phyloP scores from a whole-genome alignment of 1,140 invertebrate genomes.

The Lamellibrachia luymesi region DNA sequence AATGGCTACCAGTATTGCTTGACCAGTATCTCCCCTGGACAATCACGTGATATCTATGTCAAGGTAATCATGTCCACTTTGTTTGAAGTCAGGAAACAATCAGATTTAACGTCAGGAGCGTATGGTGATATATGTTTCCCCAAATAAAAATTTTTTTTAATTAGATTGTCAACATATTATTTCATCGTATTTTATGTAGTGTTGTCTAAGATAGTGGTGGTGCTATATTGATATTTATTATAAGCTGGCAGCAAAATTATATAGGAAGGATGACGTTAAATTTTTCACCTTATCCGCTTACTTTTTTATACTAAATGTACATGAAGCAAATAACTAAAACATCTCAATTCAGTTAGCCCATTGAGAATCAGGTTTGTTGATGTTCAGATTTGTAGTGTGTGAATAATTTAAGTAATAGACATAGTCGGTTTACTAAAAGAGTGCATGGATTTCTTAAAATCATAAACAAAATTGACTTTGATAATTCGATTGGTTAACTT shows the following conservation, averaged over 20 bases:
- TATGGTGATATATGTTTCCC: background rate
- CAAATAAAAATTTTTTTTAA: background rate
- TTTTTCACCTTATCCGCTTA: too few relatives aligned
- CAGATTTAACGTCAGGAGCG: background rate
- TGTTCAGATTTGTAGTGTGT: too few relatives aligned
- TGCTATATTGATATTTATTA: background rate
- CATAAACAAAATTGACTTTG: background rate
- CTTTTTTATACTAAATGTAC: too few relatives aligned
- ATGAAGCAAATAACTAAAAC: too few relatives aligned
- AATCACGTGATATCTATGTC: conserved; percentile 52
- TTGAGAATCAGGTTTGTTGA: too few relatives aligned
- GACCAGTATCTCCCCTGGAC: conserved; percentile 49
- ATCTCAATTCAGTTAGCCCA: too few relatives aligned
- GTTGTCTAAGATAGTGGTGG: background rate
- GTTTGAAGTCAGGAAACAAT: background rate
- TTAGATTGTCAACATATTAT: background rate
- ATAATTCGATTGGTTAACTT: background rate
- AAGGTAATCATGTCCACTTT: conserved; percentile 33
- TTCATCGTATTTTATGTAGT: background rate
- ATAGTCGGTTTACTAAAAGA: too few relatives aligned
- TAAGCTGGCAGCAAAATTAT: too few relatives aligned
- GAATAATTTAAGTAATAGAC: too few relatives aligned
- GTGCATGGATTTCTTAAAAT: too few relatives aligned
- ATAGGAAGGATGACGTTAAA: too few relatives aligned
- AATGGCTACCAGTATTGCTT: conserved; percentile 55